Percentiles rank a stretch among this genome's conserved stretches.
These are phyloP conservation scores for Leucoptera coffeella DNA, from an alignment of 2,888 invertebrate species.

Conservation along the genomic window DNA sequence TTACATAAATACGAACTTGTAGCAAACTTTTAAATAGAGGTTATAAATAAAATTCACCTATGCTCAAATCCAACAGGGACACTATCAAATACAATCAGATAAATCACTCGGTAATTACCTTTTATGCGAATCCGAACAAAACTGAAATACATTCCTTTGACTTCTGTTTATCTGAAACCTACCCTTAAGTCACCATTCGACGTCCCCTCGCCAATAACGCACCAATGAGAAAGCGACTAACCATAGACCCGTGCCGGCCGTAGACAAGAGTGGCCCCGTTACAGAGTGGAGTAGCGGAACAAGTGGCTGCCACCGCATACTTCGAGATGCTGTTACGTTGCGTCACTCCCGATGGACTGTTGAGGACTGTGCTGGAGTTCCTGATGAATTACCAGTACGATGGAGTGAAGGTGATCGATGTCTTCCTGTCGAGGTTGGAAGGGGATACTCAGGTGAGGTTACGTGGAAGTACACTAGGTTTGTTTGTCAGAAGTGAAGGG, in stretches of 20 bases:
- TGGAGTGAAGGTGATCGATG: slow-evolving; percentile 73
- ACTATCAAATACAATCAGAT: too few relatives aligned
- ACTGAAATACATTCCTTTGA: too few relatives aligned
- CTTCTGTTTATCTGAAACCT: too few relatives aligned
- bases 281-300: slow-evolving; percentile 82
- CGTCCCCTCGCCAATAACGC: slow-evolving; percentile 3
- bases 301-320: slow-evolving; percentile 89
- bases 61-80: too few relatives aligned
- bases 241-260: slow-evolving; percentile 18
- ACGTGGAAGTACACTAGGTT: neutral
- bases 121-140: too few relatives aligned
- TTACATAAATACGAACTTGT: too few relatives aligned
- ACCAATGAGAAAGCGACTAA: slow-evolving; percentile 8
- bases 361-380: slow-evolving; percentile 79
- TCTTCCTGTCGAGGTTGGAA: slow-evolving; percentile 72
- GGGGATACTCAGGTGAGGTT: slow-evolving; percentile 63
- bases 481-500: too few relatives aligned
- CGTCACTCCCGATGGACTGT: slow-evolving; percentile 76
- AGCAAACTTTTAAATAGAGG: too few relatives aligned
- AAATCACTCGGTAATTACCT: too few relatives aligned
- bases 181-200: too few relatives aligned
- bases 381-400: slow-evolving; percentile 79
- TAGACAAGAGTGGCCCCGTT: slow-evolving; percentile 46
- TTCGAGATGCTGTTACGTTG: slow-evolving; percentile 85
- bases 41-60: too few relatives aligned